Evolutionary conservation across 1,140 invertebrate species (phyloP).

Genomic region (Elysia chlorotica): DNA sequence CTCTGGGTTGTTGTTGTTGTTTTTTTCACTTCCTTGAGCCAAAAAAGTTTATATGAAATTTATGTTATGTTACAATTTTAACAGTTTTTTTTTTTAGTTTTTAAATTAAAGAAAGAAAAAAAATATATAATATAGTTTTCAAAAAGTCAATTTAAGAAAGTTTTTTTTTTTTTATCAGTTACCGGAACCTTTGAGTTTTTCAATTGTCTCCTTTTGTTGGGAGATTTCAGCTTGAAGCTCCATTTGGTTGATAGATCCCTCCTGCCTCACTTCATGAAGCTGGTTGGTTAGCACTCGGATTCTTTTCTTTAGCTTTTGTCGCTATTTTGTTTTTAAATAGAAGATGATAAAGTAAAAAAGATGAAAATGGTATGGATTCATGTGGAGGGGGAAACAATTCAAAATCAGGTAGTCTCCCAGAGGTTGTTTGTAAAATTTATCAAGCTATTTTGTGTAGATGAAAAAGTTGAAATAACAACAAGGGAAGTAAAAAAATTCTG

Average conservation of each 20-base stretch:
- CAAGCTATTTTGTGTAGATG: not conserved
- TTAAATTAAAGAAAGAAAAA: not conserved
- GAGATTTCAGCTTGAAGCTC: slow-evolving; percentile 1
- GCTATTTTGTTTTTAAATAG: no score
- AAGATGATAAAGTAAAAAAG: not conserved
- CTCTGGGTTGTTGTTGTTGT: not conserved
- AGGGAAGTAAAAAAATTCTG: no score
- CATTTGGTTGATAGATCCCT: slow-evolving; percentile 13
- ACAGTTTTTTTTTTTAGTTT: not conserved
- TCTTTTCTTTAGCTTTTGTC: slow-evolving; percentile 8
- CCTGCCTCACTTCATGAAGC: slow-evolving; percentile 12
- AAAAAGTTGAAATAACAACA: not conserved
- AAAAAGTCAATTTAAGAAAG: no score
- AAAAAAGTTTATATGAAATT: not conserved
- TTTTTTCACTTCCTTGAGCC: not conserved
- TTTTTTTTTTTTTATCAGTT: no score
- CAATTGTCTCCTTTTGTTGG: not conserved
- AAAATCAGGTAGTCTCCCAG: not conserved
- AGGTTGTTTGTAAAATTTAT: not conserved
- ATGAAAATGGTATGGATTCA: no score
- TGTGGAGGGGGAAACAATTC: not conserved
- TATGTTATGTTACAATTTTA: not conserved
- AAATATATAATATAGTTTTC: not conserved
- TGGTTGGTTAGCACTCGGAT: slow-evolving; percentile 5
- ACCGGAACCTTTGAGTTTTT: no score